A percentile compares a stretch with the other conserved stretches of the same genome.
Conservation (phyloP, 1,140 invertebrate genomes). For the Drosophila punjabiensis region DNA sequence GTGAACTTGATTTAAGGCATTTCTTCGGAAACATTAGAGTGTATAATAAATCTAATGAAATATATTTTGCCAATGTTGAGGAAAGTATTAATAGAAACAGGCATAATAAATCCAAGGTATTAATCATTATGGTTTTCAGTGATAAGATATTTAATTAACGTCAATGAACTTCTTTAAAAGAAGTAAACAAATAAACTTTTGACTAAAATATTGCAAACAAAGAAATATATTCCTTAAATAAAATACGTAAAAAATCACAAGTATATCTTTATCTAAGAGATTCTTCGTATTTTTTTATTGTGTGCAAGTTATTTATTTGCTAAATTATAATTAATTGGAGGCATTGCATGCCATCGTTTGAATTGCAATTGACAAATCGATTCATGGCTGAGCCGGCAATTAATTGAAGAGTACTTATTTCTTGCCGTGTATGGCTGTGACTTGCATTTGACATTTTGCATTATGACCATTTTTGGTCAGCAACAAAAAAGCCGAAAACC, state of each 20-base stretch:
- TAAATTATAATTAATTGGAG: constrained; percentile 12
- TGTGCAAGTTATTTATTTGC: background rate
- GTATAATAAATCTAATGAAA: constrained; percentile 2
- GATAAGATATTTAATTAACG: background rate
- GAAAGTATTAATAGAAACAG: background rate
- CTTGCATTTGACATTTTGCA: constrained; percentile 75
- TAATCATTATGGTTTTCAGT: background rate
- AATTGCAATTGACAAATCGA: constrained; percentile 8
- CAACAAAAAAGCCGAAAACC: constrained; percentile 41
- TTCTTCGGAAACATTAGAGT: background rate
- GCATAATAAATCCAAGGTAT: background rate
- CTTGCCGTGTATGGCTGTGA: constrained; percentile 39
- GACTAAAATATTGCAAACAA: background rate
- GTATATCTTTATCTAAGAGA: no score
- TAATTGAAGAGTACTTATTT: constrained; percentile 35
- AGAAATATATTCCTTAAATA: no score
- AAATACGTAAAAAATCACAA: no score
- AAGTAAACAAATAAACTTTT: background rate
- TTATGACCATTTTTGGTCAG: constrained; percentile 65
- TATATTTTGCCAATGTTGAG: background rate
- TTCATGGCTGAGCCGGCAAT: constrained; percentile 10
- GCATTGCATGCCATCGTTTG: background rate
- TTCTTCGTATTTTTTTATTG: background rate
- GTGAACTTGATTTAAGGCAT: constrained; percentile 32
- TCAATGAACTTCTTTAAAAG: background rate